A percentile compares a stretch with the other conserved stretches of the same genome.
These are phyloP conservation scores for Gnathonemus echidnorhynchus DNA, from an alignment of 2,113 vertebrate species.

Conservation along the genomic window DNA sequence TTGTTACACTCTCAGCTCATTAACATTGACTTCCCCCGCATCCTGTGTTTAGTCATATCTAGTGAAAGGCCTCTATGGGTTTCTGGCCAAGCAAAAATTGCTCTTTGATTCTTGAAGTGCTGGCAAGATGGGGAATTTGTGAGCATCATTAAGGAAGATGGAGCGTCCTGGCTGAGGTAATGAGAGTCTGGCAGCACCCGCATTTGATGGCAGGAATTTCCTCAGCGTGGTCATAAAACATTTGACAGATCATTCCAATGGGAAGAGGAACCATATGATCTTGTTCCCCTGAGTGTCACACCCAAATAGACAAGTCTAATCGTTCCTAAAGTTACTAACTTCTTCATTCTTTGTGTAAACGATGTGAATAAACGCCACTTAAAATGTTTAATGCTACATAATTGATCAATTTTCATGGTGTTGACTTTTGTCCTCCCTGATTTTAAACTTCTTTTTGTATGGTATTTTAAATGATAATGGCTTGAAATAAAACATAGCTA, in stretches of 20 bases:
- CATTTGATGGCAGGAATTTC: neutral
- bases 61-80: neutral
- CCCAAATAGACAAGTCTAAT: neutral
- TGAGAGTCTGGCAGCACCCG: neutral
- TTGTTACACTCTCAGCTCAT: neutral
- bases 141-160: neutral
- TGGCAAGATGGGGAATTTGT: neutral
- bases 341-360: neutral
- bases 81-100: neutral
- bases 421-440: neutral
- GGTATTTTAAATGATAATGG: neutral
- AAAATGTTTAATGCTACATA: neutral
- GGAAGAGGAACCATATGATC: neutral
- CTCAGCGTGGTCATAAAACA: neutral
- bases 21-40: neutral
- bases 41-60: neutral
- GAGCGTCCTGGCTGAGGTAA: neutral
- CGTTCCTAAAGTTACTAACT: neutral
- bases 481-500: neutral
- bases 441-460: neutral
- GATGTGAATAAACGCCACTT: neutral
- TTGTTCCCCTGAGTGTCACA: neutral
- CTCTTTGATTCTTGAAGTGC: neutral
- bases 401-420: neutral
- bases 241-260: neutral